These are phyloP conservation scores for Cololabis saira DNA, from an alignment of 2,113 vertebrate genomes.

Conservation along the genomic window DNA sequence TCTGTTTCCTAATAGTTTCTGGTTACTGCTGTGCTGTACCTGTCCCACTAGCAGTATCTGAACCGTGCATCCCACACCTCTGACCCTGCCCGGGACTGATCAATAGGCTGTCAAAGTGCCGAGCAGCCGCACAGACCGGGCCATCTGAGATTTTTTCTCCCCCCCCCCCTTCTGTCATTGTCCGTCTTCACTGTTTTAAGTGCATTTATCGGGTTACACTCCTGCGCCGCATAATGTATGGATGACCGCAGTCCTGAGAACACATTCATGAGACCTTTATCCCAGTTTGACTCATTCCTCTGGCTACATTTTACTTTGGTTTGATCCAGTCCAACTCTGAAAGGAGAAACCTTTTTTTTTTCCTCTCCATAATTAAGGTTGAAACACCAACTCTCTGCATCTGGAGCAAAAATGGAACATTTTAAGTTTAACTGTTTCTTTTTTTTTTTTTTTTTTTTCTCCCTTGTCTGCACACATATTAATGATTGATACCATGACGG, in stretches of 20 bases:
- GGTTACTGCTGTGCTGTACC: conserved; percentile 51
- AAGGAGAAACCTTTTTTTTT: conserved; percentile 11
- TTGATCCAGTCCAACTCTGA: conserved; percentile 24
- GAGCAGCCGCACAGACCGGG: conserved; percentile 57
- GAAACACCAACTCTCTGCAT: too few relatives aligned
- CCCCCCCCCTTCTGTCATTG: conserved; percentile 63
- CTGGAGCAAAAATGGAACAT: too few relatives aligned
- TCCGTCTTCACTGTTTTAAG: conserved; percentile 78
- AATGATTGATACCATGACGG: too few relatives aligned
- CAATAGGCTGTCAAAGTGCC: conserved; percentile 78
- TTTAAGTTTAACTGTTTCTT: too few relatives aligned
- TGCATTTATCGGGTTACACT: conserved; percentile 79
- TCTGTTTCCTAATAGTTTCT: conserved; percentile 46
- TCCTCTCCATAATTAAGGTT: neutral
- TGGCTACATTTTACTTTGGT: conserved; percentile 40
- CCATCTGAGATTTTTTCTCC: conserved; percentile 75
- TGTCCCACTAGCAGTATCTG: conserved; percentile 49
- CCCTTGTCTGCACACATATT: too few relatives aligned
- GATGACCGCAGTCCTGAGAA: conserved; percentile 61
- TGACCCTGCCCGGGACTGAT: conserved; percentile 70
- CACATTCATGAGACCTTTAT: conserved; percentile 62
- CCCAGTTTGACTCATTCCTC: conserved; percentile 59
- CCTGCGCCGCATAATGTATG: conserved; percentile 61
- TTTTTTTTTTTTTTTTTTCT: too few relatives aligned
- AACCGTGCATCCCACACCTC: conserved; percentile 63